Evolutionary conservation across 2,888 invertebrate species (phyloP).

Genomic region (Dolichopus griseipennis): DNA sequence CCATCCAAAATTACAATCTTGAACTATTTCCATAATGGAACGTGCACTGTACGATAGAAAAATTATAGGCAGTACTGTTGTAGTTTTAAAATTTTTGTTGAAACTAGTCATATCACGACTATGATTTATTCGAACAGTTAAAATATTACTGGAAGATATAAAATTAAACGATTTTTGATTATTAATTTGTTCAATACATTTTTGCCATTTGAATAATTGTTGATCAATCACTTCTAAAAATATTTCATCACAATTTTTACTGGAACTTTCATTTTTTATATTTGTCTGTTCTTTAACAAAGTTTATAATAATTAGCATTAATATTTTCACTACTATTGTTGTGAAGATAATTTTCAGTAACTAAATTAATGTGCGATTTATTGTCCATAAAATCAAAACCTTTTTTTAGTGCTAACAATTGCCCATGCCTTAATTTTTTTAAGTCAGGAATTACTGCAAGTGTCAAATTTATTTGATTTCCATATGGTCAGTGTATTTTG

Average conservation of each 20-base stretch:
- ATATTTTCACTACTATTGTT: slow-evolving; percentile 5
- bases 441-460: slow-evolving; percentile 41
- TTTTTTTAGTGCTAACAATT: not conserved
- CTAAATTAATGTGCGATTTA: slow-evolving; percentile 7
- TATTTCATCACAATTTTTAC: slow-evolving; percentile 27
- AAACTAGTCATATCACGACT: not conserved
- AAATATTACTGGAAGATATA: slow-evolving; percentile 30
- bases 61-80: slow-evolving; percentile 44
- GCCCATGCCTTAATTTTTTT: not conserved
- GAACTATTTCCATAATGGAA: slow-evolving; percentile 52
- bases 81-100: not conserved
- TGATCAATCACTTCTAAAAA: slow-evolving; percentile 31
- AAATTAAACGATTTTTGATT: slow-evolving; percentile 29
- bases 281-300: not conserved
- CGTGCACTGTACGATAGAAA: slow-evolving; percentile 57
- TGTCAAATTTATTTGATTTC: slow-evolving; percentile 54
- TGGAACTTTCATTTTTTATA: not conserved
- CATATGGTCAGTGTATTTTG: slow-evolving; percentile 60
- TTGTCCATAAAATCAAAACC: not conserved
- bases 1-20: slow-evolving; percentile 64
- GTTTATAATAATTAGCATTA: not conserved
- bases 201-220: slow-evolving; percentile 30
- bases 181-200: slow-evolving; percentile 28
- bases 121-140: slow-evolving; percentile 24
- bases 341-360: not conserved